phyloP scores from a whole-genome alignment of 1,140 invertebrate species.

The Drosophila mayri region DNA sequence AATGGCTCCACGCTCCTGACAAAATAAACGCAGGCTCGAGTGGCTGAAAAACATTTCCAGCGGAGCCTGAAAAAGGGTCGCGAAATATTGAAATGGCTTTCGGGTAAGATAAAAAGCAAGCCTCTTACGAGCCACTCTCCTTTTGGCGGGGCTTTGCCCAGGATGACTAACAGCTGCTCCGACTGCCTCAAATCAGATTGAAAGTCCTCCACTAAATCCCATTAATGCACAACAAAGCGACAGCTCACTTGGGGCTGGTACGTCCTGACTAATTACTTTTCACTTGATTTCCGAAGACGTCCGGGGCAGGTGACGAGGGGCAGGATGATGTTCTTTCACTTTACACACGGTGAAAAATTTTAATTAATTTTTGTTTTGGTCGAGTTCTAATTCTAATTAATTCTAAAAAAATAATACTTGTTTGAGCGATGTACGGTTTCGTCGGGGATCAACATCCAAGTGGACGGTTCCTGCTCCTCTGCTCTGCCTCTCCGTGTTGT shows the following conservation, averaged over 20 bases:
- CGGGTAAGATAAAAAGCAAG: conserved; percentile 30
- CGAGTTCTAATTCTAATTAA: background rate
- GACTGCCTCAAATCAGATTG: conserved; percentile 9
- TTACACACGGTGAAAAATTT: background rate
- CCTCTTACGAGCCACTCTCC: conserved; percentile 23
- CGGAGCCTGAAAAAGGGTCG: conserved; percentile 35
- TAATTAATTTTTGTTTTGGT: conserved; percentile 1
- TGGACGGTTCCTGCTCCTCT: background rate
- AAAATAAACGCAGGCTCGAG: conserved; percentile 54
- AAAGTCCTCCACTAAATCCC: conserved; percentile 41
- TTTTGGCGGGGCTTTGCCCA: background rate
- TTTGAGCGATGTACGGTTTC: background rate
- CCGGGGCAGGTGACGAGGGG: conserved; percentile 1
- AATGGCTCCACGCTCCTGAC: conserved; percentile 65
- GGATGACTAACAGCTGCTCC: conserved; percentile 9
- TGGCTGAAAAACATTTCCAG: conserved; percentile 20
- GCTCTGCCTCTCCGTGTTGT: conserved; percentile 3
- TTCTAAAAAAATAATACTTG: background rate
- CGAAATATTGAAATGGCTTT: conserved; percentile 63
- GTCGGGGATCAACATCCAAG: background rate
- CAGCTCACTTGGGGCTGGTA: conserved; percentile 13
- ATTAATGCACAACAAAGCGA: conserved; percentile 48
- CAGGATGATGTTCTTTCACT: background rate
- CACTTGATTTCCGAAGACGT: conserved; percentile 35
- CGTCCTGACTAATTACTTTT: conserved; percentile 58